Percentiles rank a stretch among this genome's conserved stretches.
These are phyloP conservation scores for Labeo calbasu DNA, from an alignment of 2,797 vertebrate genomes.

Conservation along the genomic window DNA sequence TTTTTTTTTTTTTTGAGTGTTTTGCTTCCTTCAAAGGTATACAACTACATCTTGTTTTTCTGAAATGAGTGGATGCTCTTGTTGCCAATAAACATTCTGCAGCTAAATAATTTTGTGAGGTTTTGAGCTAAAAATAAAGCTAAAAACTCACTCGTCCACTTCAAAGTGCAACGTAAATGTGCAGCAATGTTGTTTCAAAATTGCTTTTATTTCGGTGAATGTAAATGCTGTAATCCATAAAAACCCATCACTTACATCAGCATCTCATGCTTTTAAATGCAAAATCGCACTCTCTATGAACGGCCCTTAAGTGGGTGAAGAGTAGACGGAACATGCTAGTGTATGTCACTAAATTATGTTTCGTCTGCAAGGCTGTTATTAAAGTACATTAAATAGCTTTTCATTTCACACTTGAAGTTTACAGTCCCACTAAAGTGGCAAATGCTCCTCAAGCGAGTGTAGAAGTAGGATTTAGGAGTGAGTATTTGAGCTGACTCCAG, in stretches of 20 bases:
- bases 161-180: too few relatives aligned
- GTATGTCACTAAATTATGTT: background rate
- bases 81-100: background rate
- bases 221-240: background rate
- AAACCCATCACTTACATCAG: background rate
- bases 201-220: background rate
- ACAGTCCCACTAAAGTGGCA: constrained; percentile 27
- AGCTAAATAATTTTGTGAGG: background rate
- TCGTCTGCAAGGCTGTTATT: constrained; percentile 4
- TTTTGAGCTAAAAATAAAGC: background rate
- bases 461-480: constrained; percentile 61
- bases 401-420: background rate
- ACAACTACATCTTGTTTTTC: background rate
- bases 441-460: constrained; percentile 36
- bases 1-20: background rate
- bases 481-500: constrained; percentile 55
- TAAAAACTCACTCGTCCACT: background rate
- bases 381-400: constrained; percentile 16
- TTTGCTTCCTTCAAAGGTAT: background rate
- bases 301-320: background rate
- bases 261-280: background rate
- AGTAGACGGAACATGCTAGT: background rate
- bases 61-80: background rate
- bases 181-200: too few relatives aligned
- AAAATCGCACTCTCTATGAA: background rate